phyloP scores from a whole-genome alignment of 2,888 invertebrate genomes.

The Athalia circularis region DNA sequence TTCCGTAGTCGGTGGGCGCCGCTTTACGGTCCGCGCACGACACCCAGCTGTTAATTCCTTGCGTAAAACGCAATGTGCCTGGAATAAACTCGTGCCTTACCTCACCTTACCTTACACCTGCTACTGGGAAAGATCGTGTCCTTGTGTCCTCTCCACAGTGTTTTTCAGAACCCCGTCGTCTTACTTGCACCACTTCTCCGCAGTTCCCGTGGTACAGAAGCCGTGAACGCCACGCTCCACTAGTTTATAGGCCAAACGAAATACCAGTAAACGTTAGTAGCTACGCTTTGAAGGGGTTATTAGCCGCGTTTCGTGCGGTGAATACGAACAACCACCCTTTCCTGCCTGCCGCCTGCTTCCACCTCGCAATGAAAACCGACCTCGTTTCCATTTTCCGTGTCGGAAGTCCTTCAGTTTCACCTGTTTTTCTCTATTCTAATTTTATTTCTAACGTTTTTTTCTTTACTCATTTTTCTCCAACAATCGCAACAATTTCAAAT shows the following conservation, averaged over 20 bases:
- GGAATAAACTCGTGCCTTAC: conserved; percentile 52
- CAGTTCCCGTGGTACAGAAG: background rate
- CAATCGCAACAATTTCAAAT: background rate
- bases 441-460: background rate
- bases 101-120: no score
- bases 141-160: background rate
- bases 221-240: conserved; percentile 21
- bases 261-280: conserved; percentile 66
- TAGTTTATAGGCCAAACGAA: conserved; percentile 65
- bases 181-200: background rate
- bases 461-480: background rate
- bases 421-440: no score
- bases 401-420: background rate
- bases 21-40: conserved; percentile 53
- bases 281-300: conserved; percentile 65
- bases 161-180: background rate
- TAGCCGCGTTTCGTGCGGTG: conserved; percentile 63
- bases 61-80: conserved; percentile 57
- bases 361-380: conserved; percentile 10
- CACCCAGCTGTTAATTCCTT: conserved; percentile 58
- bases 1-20: conserved; percentile 42
- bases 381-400: conserved; percentile 12
- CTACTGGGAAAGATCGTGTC: conserved; percentile 4
- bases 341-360: background rate
- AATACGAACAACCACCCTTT: conserved; percentile 67